Base-by-base conservation (phyloP, 1,140 invertebrate genomes). In the Drosophila lacertosa region DNA sequence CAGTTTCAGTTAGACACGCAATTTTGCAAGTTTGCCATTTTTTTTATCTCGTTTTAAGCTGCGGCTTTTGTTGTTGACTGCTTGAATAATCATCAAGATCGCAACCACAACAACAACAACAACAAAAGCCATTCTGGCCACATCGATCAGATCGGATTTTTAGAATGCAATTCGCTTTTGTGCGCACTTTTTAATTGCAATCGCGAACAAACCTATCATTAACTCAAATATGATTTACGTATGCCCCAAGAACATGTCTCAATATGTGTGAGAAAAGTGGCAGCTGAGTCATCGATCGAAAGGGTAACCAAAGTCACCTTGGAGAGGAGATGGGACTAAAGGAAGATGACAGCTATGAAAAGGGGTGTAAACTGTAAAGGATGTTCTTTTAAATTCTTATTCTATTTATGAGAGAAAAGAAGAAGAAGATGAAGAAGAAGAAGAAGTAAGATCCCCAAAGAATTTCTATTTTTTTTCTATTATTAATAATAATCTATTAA, bases 211-310 rank as follows among this genome's bases (percentile, higher is more conserved):
- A 66, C 58, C 74, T 62, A 83, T 77, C 77, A 83, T 82, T 82
- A 82, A 66, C 64, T 58, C n/a, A n/a, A 57, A 57, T 54, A 26
- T 26, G 24, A 26, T 26, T 26, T 26, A 26, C 24, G 24, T 26
- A 26, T 7, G 24, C 24, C 6, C 9, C 24, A 26, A 26, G 9
- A 26, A 24, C 24, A 1, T 24, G 24, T n/a, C 57, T 77, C 51
- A 65, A 35, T n/a, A 40, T 81, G 78, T 78, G 74, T 81, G 78
- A 77, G 77, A 79, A 80, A 51, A 18, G 54, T 50, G 20, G 11
- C 32, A 2, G 2, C 44, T 80, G 72, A 80, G 39, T 76, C 77
- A 80, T 60, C 5, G n/a, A n/a, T n/a, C n/a, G n/a, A n/a, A n/a
- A n/a, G n/a, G n/a, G n/a, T n/a, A n/a, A n/a, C n/a, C 16, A 54